These are phyloP conservation scores for Lerista edwardsae DNA, from an alignment of 2,797 vertebrate genomes.

Conservation along the genomic window DNA sequence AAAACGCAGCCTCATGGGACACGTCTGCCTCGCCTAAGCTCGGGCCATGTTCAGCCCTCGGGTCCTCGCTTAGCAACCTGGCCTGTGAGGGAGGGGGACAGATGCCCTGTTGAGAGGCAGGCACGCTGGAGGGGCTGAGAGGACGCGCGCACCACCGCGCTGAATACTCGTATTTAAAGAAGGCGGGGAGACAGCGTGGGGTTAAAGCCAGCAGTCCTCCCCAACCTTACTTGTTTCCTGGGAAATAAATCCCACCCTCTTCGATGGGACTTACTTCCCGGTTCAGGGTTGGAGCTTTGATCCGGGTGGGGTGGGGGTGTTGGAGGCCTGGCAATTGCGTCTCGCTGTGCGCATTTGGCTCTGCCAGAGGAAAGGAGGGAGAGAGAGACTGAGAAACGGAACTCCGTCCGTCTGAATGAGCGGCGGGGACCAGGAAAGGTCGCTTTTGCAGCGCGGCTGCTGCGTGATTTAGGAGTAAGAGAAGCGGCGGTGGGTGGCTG, in stretches of 20 bases:
- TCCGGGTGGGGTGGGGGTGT: slow-evolving; percentile 23
- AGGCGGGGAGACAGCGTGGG: neutral
- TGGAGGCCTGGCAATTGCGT: slow-evolving; percentile 15
- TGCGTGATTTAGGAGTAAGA: neutral
- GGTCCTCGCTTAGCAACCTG: neutral
- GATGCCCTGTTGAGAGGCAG: no score
- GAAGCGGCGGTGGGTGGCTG: slow-evolving; percentile 45
- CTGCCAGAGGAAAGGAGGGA: slow-evolving; percentile 20
- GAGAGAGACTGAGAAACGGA: no score
- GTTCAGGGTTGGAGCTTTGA: slow-evolving; percentile 12
- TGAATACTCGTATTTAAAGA: neutral
- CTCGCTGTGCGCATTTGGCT: slow-evolving; percentile 48
- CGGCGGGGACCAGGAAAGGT: neutral
- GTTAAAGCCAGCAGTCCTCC: no score
- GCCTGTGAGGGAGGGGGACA: no score
- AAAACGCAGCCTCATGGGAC: no score
- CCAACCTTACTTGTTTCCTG: fast-evolving
- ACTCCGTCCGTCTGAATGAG: no score
- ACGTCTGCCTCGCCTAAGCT: neutral
- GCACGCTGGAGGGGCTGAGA: neutral
- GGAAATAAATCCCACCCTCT: neutral
- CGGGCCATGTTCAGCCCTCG: neutral
- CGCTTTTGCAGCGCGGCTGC: neutral
- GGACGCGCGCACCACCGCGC: neutral
- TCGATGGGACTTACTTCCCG: slow-evolving; percentile 5